Evolutionary conservation across 2,113 vertebrate species (phyloP).

Genomic region (Ciconia boyciana): DNA sequence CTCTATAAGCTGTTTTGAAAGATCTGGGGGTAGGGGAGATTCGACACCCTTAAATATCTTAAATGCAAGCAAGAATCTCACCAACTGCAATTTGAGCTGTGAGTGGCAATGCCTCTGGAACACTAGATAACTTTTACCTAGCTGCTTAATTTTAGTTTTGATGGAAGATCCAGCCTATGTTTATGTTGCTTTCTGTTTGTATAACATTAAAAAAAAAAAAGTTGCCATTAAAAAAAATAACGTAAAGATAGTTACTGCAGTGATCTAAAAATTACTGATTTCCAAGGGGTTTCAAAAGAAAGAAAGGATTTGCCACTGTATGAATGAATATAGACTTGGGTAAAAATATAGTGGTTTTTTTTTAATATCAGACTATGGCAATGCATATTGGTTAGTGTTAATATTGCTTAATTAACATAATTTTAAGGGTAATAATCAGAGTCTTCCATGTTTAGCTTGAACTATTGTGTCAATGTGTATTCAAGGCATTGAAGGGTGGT

Average conservation of each 20-base stretch:
- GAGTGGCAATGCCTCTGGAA: background rate
- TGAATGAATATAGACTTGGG: background rate
- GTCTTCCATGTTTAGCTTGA: background rate
- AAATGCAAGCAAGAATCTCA: background rate
- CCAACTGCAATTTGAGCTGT: background rate
- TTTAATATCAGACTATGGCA: background rate
- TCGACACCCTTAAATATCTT: background rate
- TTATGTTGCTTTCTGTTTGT: background rate
- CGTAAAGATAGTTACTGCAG: background rate
- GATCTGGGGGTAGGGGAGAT: rapidly evolving
- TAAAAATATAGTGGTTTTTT: background rate
- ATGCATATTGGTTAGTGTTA: background rate
- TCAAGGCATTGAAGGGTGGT: background rate
- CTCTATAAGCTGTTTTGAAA: background rate
- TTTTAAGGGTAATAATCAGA: background rate
- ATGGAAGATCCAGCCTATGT: background rate
- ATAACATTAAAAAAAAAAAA: background rate
- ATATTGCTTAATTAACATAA: constrained; percentile 22
- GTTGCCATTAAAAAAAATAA: background rate
- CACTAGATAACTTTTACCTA: background rate
- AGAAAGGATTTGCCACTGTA: background rate
- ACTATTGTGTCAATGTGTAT: background rate
- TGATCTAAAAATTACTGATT: background rate
- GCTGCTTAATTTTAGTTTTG: background rate
- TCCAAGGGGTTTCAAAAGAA: background rate